A percentile compares a stretch with the other conserved stretches of the same genome.
These are phyloP conservation scores for Patiria miniata DNA, from an alignment of 35 echinoderm and acorn worm species.

Conservation along the genomic window DNA sequence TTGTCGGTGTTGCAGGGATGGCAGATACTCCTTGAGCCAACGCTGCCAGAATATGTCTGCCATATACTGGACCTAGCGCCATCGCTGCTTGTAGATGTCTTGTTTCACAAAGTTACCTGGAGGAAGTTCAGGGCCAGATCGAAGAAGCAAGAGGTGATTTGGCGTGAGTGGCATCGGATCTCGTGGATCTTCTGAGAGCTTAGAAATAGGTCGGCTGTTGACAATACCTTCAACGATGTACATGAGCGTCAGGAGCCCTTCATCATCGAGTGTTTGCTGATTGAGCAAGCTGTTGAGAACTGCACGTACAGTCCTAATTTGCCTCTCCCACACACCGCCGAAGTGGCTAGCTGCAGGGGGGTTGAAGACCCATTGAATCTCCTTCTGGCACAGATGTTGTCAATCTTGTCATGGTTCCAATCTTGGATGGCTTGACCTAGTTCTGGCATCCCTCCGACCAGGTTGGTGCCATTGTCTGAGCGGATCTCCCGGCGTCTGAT, in stretches of 20 bases:
- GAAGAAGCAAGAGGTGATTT: slow-evolving; percentile 32
- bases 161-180: slow-evolving; percentile 34
- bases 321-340: slow-evolving; percentile 56
- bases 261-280: slow-evolving; percentile 30
- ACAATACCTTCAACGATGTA: slow-evolving; percentile 12
- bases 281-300: slow-evolving; percentile 15
- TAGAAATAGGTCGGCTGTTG: slow-evolving; percentile 30
- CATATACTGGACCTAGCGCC: slow-evolving; percentile 1
- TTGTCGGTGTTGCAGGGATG: too few relatives aligned
- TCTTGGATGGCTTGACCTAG: neutral
- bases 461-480: slow-evolving; percentile 64
- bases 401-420: slow-evolving; percentile 11
- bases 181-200: slow-evolving; percentile 9
- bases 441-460: slow-evolving; percentile 52
- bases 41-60: neutral
- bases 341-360: slow-evolving; percentile 56
- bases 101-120: neutral
- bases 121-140: too few relatives aligned
- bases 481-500: slow-evolving; percentile 37
- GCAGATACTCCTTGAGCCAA: neutral
- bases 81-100: neutral
- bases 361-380: slow-evolving; percentile 39
- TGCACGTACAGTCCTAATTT: slow-evolving; percentile 38
- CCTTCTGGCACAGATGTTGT: neutral
- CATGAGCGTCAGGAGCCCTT: slow-evolving; percentile 37